Evolutionary conservation across 2,888 invertebrate genomes (phyloP).

Genomic region (Stenotaenia linearis): DNA sequence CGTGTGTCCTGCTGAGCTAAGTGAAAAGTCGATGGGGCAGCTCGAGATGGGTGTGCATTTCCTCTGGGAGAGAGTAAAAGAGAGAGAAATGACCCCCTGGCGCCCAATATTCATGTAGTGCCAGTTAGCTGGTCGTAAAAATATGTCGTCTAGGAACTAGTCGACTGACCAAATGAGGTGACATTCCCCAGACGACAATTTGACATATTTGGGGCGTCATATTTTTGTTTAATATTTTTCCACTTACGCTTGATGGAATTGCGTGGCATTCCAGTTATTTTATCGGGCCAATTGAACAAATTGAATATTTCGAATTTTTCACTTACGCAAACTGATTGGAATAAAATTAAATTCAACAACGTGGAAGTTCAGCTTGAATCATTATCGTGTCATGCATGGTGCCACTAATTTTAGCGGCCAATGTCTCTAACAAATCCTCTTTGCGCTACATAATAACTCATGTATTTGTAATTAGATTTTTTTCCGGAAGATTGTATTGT

Average conservation of each 20-base stretch:
- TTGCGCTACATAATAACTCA: not conserved
- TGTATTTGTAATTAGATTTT: not conserved
- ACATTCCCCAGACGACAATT: not conserved
- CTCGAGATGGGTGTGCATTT: not conserved
- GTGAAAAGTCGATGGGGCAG: not conserved
- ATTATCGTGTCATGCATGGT: not conserved
- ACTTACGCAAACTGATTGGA: too few species aligned
- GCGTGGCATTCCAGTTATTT: not conserved
- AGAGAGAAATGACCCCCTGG: not conserved
- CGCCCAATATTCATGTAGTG: conserved; percentile 17
- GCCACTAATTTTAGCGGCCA: not conserved
- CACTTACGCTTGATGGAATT: not conserved
- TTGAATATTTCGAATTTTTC: too few species aligned
- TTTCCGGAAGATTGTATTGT: not conserved
- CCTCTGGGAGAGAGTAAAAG: not conserved
- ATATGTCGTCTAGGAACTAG: not conserved
- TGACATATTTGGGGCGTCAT: not conserved
- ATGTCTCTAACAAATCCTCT: not conserved
- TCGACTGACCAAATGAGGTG: not conserved
- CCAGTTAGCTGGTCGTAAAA: conserved; percentile 5
- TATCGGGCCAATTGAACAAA: too few species aligned
- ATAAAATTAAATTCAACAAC: too few species aligned
- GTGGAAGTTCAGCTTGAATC: not conserved
- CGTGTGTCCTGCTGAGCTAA: not conserved
- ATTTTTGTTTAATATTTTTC: not conserved